These are phyloP conservation scores for Axea sp. DNA, from an alignment of 2,888 invertebrate genomes.

Conservation along the genomic window DNA sequence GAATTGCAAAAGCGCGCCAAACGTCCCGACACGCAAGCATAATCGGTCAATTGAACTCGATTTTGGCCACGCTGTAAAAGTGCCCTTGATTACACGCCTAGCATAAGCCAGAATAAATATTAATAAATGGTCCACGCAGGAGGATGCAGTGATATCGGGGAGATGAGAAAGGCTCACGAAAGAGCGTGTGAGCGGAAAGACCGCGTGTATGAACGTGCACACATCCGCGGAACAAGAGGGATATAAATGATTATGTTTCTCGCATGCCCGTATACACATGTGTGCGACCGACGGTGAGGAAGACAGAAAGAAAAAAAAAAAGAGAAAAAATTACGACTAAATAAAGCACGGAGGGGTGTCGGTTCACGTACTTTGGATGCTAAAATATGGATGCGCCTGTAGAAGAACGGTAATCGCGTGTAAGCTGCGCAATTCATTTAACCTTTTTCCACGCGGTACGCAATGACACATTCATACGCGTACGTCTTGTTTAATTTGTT, in stretches of 20 bases:
- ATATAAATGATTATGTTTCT: slow-evolving; percentile 54
- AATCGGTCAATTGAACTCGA: too few relatives aligned
- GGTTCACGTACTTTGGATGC: slow-evolving; percentile 44
- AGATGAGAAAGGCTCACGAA: slow-evolving; percentile 35
- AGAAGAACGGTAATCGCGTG: slow-evolving; percentile 57
- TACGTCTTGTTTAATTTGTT: slow-evolving; percentile 38
- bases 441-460: slow-evolving; percentile 34
- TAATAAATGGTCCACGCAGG: slow-evolving; percentile 34
- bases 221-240: slow-evolving; percentile 35
- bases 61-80: slow-evolving; percentile 14
- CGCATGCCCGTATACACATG: slow-evolving; percentile 26
- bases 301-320: slow-evolving; percentile 5
- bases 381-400: slow-evolving; percentile 51
- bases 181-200: slow-evolving; percentile 57
- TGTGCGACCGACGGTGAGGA: slow-evolving; percentile 9
- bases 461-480: slow-evolving; percentile 55
- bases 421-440: slow-evolving; percentile 53
- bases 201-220: slow-evolving; percentile 2
- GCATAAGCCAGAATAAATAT: slow-evolving; percentile 24
- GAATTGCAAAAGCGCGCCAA: too few relatives aligned
- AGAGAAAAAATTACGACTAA: slow-evolving; percentile 1
- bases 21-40: slow-evolving; percentile 31
- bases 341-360: slow-evolving; percentile 21
- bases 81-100: slow-evolving; percentile 14
- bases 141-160: slow-evolving; percentile 37